A percentile compares a stretch with the other conserved stretches of the same genome.
Conservation (phyloP, 2,888 invertebrate genomes). For the Drosophila borborema region DNA sequence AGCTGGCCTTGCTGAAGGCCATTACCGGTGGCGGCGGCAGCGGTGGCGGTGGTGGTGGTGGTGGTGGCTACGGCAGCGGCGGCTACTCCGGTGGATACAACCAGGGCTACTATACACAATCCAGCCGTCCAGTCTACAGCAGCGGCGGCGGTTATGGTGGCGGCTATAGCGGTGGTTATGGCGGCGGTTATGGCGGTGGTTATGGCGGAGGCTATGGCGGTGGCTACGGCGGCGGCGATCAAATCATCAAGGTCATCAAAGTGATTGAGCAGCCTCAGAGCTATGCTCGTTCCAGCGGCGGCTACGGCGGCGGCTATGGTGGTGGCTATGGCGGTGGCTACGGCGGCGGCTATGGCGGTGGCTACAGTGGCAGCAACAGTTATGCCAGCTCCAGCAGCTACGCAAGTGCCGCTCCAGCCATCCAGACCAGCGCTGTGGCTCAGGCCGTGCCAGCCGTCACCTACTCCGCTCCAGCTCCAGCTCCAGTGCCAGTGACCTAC, state of each 20-base stretch:
- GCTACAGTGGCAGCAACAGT: constrained; percentile 38
- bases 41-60: constrained; percentile 24
- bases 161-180: constrained; percentile 4
- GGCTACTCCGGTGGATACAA: constrained; percentile 61
- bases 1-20: constrained; percentile 76
- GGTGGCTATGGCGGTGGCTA: constrained; percentile 43
- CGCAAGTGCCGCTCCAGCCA: constrained; percentile 38
- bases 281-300: constrained; percentile 41
- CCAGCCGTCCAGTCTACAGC: constrained; percentile 65
- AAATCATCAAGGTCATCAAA: constrained; percentile 77
- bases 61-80: constrained; percentile 44
- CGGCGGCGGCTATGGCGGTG: constrained; percentile 41
- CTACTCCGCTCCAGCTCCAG: constrained; percentile 44
- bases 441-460: constrained; percentile 42
- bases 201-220: constrained; percentile 18
- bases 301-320: constrained; percentile 44
- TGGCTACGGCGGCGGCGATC: constrained; percentile 44
- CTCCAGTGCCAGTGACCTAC: constrained; percentile 38
- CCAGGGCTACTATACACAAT: constrained; percentile 64
- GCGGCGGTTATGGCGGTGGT: background rate
- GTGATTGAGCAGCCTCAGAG: constrained; percentile 74
- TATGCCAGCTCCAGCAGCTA: constrained; percentile 57
- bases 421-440: constrained; percentile 18
- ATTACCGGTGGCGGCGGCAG: constrained; percentile 50
- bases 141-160: constrained; percentile 31